These are phyloP conservation scores for Heteractis magnifica DNA, from an alignment of 92 coral and sea anemone genomes.

Conservation along the genomic window DNA sequence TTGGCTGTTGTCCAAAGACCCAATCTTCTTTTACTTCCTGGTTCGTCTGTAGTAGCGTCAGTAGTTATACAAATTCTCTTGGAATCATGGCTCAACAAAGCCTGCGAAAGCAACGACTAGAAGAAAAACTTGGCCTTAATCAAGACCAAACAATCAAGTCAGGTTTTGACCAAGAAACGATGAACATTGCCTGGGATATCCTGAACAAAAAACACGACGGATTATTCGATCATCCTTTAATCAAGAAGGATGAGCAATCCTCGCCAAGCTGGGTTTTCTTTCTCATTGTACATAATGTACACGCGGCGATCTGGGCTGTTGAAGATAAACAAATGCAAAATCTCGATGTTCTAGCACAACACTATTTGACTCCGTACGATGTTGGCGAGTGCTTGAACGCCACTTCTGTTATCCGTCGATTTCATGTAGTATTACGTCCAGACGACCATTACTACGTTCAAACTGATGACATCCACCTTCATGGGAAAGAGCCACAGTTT, in stretches of 20 bases:
- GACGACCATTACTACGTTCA: conserved; percentile 49
- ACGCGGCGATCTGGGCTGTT: conserved; percentile 66
- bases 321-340: conserved; percentile 49
- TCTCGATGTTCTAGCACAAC: conserved; percentile 49
- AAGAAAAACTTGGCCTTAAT: conserved; percentile 60
- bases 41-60: no score
- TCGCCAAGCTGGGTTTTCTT: conserved; percentile 67
- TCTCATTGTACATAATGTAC: conserved; percentile 53
- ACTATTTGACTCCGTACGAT: conserved; percentile 50
- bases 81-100: conserved; percentile 49
- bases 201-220: conserved; percentile 53
- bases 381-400: conserved; percentile 54
- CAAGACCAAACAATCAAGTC: conserved; percentile 58
- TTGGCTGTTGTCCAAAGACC: no score
- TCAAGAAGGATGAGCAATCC: conserved; percentile 49
- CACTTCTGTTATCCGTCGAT: conserved; percentile 47
- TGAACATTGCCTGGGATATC: conserved; percentile 62
- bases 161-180: conserved; percentile 64
- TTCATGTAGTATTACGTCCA: conserved; percentile 42
- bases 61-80: no score
- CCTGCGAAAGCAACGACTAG: conserved; percentile 53
- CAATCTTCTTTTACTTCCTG: no score
- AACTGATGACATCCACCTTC: conserved; percentile 22
- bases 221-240: conserved; percentile 55
- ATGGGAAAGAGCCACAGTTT: conserved; percentile 48